phyloP scores from a whole-genome alignment of 1,140 invertebrate species.

The Anadara kagoshimensis region DNA sequence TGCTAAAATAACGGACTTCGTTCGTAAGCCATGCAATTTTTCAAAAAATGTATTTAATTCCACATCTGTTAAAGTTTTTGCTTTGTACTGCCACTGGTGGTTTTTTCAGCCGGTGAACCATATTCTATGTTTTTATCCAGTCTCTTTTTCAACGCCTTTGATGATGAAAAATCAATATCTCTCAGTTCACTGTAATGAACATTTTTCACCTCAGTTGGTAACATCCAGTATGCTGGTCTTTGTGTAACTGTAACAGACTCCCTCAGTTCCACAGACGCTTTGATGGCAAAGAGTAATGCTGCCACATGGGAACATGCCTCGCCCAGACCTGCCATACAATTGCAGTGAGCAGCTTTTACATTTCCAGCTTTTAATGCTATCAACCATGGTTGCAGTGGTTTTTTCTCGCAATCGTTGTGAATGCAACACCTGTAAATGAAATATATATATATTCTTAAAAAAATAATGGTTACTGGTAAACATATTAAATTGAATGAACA shows the following conservation, averaged over 20 bases:
- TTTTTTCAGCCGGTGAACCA: too few species aligned
- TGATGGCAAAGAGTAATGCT: constrained; percentile 35
- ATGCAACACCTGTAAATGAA: constrained; percentile 24
- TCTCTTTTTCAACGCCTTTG: constrained; percentile 9
- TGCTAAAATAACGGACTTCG: too few species aligned
- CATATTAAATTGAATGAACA: too few species aligned
- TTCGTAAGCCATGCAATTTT: too few species aligned
- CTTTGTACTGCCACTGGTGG: too few species aligned
- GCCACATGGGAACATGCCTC: constrained; percentile 40
- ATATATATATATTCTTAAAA: too few species aligned
- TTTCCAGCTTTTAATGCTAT: constrained; percentile 10
- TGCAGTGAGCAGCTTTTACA: constrained; percentile 22
- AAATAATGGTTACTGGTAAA: too few species aligned
- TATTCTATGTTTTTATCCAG: too few species aligned
- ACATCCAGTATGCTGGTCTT: constrained; percentile 22
- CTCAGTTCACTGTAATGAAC: not conserved
- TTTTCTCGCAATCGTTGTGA: constrained; percentile 30
- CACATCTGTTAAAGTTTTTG: too few species aligned
- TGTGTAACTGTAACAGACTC: constrained; percentile 27
- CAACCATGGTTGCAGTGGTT: constrained; percentile 20
- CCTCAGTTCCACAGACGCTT: constrained; percentile 24
- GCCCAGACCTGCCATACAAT: constrained; percentile 44
- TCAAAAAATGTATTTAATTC: too few species aligned
- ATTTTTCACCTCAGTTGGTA: constrained; percentile 10
- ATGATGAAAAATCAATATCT: constrained; percentile 32